Conservation (phyloP, 2,888 invertebrate genomes). For the Andricus curvator region DNA sequence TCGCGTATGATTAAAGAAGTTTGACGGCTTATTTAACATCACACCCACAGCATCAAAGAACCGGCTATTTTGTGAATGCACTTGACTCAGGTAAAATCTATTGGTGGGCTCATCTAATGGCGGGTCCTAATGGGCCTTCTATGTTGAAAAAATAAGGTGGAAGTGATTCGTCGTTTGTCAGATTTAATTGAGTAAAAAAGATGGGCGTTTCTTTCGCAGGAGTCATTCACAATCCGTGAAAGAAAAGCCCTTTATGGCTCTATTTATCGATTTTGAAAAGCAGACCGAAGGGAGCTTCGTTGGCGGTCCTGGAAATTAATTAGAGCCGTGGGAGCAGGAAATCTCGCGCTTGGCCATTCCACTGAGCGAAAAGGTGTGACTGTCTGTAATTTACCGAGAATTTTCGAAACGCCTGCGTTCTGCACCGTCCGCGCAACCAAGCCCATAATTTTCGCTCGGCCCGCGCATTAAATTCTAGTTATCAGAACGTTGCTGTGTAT, state of each 20-base stretch:
- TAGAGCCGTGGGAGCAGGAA: constrained; percentile 55
- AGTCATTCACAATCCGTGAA: not conserved
- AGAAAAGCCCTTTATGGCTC: constrained; percentile 36
- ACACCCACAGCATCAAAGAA: no score
- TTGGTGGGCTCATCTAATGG: not conserved
- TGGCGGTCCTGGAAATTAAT: constrained; percentile 59
- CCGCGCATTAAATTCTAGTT: constrained; percentile 69
- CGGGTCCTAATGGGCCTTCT: constrained; percentile 1
- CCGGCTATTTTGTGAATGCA: not conserved
- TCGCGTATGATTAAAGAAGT: not conserved
- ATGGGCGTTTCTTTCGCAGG: constrained; percentile 17
- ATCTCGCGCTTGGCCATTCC: constrained; percentile 48
- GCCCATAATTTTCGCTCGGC: constrained; percentile 63
- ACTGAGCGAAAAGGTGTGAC: constrained; percentile 61
- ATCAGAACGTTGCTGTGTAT: constrained; percentile 50
- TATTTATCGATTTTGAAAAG: constrained; percentile 38
- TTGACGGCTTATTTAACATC: constrained; percentile 7
- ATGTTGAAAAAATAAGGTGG: constrained; percentile 11
- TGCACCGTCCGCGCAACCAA: constrained; percentile 48
- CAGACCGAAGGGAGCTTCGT: constrained; percentile 51
- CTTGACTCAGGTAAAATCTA: constrained; percentile 9
- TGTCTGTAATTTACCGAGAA: constrained; percentile 62
- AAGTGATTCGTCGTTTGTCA: constrained; percentile 37
- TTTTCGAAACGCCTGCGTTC: constrained; percentile 54
- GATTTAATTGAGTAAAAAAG: constrained; percentile 32